Conservation (phyloP, 2,797 vertebrate species). For the Pristis pectinata region DNA sequence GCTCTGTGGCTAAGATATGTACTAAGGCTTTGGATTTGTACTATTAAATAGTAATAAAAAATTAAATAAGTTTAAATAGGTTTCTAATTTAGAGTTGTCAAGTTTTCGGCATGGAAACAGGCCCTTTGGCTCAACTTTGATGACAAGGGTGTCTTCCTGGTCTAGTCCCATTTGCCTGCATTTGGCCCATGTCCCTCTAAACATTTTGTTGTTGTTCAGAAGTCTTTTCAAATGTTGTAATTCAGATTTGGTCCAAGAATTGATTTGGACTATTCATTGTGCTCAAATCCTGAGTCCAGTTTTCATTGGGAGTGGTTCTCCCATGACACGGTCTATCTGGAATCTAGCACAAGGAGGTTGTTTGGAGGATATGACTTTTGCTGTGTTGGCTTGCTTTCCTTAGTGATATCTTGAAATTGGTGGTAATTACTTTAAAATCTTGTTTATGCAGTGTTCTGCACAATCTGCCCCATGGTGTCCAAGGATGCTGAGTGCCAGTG, state of each 20-base stretch:
- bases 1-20: too few relatives aligned
- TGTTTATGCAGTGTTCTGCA: constrained; percentile 11
- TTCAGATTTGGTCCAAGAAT: neutral
- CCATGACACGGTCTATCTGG: neutral
- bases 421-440: constrained; percentile 27
- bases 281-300: neutral
- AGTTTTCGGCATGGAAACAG: too few relatives aligned
- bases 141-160: too few relatives aligned
- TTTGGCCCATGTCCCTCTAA: too few relatives aligned
- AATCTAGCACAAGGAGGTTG: neutral
- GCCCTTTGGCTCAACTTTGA: too few relatives aligned
- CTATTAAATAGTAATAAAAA: too few relatives aligned
- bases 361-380: neutral
- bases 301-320: neutral
- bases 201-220: too few relatives aligned
- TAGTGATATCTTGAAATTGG: neutral
- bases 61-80: too few relatives aligned
- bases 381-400: constrained; percentile 15
- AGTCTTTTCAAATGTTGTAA: too few relatives aligned
- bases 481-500: neutral
- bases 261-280: neutral
- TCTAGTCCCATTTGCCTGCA: too few relatives aligned
- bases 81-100: too few relatives aligned
- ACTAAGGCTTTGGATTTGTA: neutral
- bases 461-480: neutral